Conservation (phyloP, 2,888 invertebrate genomes). For the Augiades crinisus region DNA sequence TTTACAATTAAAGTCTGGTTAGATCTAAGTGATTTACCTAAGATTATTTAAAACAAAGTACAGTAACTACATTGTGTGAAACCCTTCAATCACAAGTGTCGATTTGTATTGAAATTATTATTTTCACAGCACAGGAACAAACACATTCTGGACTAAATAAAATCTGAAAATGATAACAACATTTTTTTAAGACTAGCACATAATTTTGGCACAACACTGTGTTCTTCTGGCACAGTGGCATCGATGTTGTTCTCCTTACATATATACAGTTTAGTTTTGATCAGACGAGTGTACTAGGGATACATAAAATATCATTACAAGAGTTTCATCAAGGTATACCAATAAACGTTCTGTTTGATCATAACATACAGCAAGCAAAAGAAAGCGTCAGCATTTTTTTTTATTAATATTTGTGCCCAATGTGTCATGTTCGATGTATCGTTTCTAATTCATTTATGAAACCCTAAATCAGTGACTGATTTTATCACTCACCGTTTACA, state of each 20-base stretch:
- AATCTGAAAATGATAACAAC: constrained; percentile 81
- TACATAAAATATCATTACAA: constrained; percentile 42
- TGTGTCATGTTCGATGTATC: constrained; percentile 81
- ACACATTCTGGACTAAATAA: constrained; percentile 80
- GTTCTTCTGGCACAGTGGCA: constrained; percentile 65
- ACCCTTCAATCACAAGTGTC: constrained; percentile 59
- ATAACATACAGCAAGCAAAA: constrained; percentile 61
- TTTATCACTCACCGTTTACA: constrained; percentile 60
- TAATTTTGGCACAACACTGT: constrained; percentile 80
- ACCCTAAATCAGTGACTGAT: constrained; percentile 67
- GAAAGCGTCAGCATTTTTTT: constrained; percentile 60
- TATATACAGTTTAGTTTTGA: constrained; percentile 50
- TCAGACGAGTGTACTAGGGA: constrained; percentile 54
- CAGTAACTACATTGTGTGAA: constrained; percentile 53
- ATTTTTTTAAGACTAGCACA: constrained; percentile 78
- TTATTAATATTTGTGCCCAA: constrained; percentile 77
- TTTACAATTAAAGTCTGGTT: constrained; percentile 8
- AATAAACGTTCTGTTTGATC: constrained; percentile 47
- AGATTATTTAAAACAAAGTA: constrained; percentile 17
- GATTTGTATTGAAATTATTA: constrained; percentile 69
- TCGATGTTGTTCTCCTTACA: constrained; percentile 71
- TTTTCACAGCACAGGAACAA: constrained; percentile 78
- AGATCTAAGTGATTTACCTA: constrained; percentile 9
- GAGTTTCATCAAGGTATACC: constrained; percentile 59
- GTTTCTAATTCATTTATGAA: constrained; percentile 72